Percentiles rank a stretch among this genome's conserved stretches.
Conservation (phyloP, 2,797 vertebrate genomes). For the Pseudochirops corinnae region DNA sequence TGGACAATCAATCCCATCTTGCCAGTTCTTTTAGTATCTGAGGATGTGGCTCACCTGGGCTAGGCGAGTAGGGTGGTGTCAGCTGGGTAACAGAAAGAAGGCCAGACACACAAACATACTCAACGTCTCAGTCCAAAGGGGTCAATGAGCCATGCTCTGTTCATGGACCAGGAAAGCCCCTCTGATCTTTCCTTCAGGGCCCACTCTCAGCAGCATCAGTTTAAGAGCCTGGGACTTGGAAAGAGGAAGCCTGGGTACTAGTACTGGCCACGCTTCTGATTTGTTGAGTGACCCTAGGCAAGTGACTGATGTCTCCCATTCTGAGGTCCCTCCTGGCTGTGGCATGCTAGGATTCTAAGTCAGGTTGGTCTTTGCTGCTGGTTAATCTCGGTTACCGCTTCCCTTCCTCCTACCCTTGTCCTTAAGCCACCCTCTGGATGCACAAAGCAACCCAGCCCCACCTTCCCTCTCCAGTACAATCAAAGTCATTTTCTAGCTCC, state of each 20-base stretch:
- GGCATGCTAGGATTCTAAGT: neutral
- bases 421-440: neutral
- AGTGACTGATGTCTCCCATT: neutral
- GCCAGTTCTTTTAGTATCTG: neutral
- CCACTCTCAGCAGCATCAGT: neutral
- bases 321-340: neutral
- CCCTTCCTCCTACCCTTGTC: neutral
- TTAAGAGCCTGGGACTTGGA: neutral
- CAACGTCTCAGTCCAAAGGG: too few species aligned
- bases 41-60: neutral
- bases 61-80: neutral
- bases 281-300: neutral
- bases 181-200: neutral
- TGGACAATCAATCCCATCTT: neutral
- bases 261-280: neutral
- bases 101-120: neutral
- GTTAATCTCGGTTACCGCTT: neutral
- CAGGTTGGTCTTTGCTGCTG: neutral
- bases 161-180: neutral
- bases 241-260: neutral
- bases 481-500: neutral
- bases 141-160: neutral
- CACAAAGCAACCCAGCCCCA: neutral
- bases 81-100: neutral
- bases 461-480: neutral